phyloP scores from a whole-genome alignment of 2,113 vertebrate species.

The Amblyornis subalaris region DNA sequence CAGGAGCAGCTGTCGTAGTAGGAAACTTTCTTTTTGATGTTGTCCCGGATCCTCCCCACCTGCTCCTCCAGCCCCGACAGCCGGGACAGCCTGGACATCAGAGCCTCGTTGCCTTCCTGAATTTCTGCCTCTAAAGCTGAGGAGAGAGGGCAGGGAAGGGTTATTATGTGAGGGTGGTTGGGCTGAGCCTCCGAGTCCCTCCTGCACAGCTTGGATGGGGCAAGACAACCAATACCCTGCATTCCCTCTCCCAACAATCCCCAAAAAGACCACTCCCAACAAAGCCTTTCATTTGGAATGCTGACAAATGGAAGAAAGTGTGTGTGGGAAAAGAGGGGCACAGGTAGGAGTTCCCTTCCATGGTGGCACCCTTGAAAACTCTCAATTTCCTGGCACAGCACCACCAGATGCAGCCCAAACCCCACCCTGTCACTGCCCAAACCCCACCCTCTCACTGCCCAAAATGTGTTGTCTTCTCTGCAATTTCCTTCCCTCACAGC shows the following conservation, averaged over 20 bases:
- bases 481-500: not conserved
- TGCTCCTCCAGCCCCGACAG: slow-evolving; percentile 73
- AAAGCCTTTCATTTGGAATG: not conserved
- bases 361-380: not conserved
- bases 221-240: not conserved
- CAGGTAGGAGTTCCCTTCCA: not conserved
- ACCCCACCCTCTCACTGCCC: not conserved
- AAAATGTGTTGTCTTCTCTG: accelerated
- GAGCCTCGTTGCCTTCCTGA: slow-evolving; percentile 64
- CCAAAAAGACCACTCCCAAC: not conserved
- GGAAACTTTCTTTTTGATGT: slow-evolving; percentile 62
- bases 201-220: not conserved
- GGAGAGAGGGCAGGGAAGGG: not conserved
- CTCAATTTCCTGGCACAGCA: not conserved
- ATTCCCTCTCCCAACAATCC: not conserved
- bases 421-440: not conserved
- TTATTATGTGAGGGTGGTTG: accelerated
- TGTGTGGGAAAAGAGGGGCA: accelerated
- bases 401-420: not conserved
- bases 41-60: slow-evolving; percentile 66
- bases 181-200: not conserved
- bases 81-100: slow-evolving; percentile 63
- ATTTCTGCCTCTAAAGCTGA: slow-evolving; percentile 79
- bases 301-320: not conserved
- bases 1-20: slow-evolving; percentile 73